These are phyloP conservation scores for Coregonus clupeaformis DNA, from an alignment of 2,113 vertebrate species.

Conservation along the genomic window DNA sequence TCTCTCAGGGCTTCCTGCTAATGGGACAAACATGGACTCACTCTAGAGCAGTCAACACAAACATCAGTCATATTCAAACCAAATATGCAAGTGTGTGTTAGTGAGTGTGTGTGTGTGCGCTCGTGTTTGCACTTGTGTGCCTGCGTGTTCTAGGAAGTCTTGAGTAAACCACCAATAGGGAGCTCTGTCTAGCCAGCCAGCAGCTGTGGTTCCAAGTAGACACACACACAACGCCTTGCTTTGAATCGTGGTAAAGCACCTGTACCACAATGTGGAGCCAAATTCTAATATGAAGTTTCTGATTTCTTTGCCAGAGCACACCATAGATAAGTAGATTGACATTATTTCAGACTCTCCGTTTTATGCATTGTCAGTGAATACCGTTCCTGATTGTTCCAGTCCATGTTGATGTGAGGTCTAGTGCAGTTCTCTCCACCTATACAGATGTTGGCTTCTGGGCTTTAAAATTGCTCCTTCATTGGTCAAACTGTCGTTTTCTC, in stretches of 20 bases:
- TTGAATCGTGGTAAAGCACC: background rate
- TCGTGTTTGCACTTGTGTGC: background rate
- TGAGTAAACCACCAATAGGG: conserved; percentile 34
- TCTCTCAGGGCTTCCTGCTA: conserved; percentile 30
- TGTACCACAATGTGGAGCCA: background rate
- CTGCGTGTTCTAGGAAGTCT: conserved; percentile 6
- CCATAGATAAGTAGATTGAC: background rate
- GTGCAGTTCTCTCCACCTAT: no score
- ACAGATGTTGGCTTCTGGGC: no score
- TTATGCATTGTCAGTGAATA: no score
- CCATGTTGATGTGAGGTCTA: no score
- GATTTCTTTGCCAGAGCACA: conserved; percentile 7
- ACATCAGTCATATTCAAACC: conserved; percentile 19
- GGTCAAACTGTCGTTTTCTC: no score
- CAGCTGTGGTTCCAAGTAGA: conserved; percentile 12
- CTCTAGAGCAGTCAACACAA: conserved; percentile 14
- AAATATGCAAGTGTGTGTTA: conserved; percentile 3
- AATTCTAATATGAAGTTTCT: conserved; percentile 24
- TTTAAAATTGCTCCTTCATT: no score
- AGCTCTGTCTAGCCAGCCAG: conserved; percentile 16
- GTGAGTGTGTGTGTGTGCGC: background rate
- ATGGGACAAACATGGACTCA: conserved; percentile 37
- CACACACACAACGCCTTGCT: conserved; percentile 10
- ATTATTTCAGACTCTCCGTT: no score
- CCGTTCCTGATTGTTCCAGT: no score